A percentile compares a stretch with the other conserved stretches of the same genome.
These are phyloP conservation scores for Dryomyza anilis DNA, from an alignment of 2,888 invertebrate species.

Conservation along the genomic window DNA sequence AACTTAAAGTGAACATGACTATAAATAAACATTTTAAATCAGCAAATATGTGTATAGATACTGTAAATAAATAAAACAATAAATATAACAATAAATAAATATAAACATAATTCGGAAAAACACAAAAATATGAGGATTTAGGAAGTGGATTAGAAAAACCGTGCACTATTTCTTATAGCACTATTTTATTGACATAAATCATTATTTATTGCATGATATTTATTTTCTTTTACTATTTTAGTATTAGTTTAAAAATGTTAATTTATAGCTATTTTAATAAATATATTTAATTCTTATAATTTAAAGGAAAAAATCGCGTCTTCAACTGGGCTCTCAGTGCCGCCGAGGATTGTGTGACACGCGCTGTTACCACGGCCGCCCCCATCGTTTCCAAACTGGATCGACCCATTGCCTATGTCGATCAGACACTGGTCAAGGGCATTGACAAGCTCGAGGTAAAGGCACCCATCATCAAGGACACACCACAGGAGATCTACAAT, in stretches of 20 bases:
- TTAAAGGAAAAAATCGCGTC: conserved; percentile 66
- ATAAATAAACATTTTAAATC: too few species aligned
- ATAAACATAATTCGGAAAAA: too few species aligned
- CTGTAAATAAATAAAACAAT: too few species aligned
- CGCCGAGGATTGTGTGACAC: conserved; percentile 68
- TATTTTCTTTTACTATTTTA: neutral
- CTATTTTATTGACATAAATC: neutral
- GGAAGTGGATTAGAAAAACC: too few species aligned
- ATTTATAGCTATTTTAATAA: too few species aligned
- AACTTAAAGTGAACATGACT: too few species aligned
- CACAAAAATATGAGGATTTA: too few species aligned
- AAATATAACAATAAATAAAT: too few species aligned
- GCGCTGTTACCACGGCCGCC: conserved; percentile 66
- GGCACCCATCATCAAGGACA: conserved; percentile 71
- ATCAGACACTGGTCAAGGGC: conserved; percentile 70
- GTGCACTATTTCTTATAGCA: too few species aligned
- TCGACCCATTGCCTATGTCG: conserved; percentile 66
- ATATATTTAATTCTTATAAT: neutral
- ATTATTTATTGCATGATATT: neutral
- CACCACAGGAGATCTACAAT: conserved; percentile 67
- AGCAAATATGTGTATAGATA: too few species aligned
- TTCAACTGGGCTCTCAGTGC: conserved; percentile 73
- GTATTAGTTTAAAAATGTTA: too few species aligned
- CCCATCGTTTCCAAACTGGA: conserved; percentile 67
- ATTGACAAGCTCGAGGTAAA: conserved; percentile 70